These are phyloP conservation scores for Bradypodion pumilum DNA, from an alignment of 2,797 vertebrate genomes.

Conservation along the genomic window DNA sequence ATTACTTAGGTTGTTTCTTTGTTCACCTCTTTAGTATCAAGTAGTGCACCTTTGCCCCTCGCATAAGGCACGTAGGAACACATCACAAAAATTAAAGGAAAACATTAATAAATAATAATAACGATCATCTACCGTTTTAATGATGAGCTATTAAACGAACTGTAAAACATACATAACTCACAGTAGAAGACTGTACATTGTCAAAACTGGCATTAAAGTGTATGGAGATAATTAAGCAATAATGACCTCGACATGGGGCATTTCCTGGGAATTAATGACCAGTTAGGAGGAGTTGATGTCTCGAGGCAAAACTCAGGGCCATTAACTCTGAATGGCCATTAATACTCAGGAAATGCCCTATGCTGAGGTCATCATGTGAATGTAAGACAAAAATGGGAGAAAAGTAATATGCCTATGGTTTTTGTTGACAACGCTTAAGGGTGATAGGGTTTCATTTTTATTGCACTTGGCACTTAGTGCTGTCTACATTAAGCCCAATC, in stretches of 20 bases:
- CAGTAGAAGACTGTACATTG: constrained; percentile 70
- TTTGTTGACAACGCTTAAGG: constrained; percentile 43
- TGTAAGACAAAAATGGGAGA: constrained; percentile 70
- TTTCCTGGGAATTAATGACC: constrained; percentile 80
- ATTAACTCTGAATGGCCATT: constrained; percentile 79
- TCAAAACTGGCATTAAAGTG: constrained; percentile 78
- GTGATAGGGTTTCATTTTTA: constrained; percentile 48
- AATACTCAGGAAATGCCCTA: constrained; percentile 78
- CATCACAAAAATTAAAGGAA: constrained; percentile 60
- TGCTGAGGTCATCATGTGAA: constrained; percentile 65
- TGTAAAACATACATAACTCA: constrained; percentile 74
- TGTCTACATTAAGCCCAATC: constrained; percentile 44
- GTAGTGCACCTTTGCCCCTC: constrained; percentile 36
- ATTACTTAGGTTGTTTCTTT: neutral
- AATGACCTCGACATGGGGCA: constrained; percentile 73
- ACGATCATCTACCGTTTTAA: constrained; percentile 73
- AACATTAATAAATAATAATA: constrained; percentile 76
- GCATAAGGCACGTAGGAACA: neutral
- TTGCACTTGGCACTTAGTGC: constrained; percentile 51
- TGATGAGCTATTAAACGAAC: constrained; percentile 74
- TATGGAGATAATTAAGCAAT: constrained; percentile 76
- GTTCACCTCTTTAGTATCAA: neutral
- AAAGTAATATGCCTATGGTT: constrained; percentile 58
- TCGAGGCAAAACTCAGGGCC: constrained; percentile 75
- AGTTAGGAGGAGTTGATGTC: constrained; percentile 76